Evolutionary conservation across 2,888 invertebrate species (phyloP).

Genomic region (Crossocerus cetratus): DNA sequence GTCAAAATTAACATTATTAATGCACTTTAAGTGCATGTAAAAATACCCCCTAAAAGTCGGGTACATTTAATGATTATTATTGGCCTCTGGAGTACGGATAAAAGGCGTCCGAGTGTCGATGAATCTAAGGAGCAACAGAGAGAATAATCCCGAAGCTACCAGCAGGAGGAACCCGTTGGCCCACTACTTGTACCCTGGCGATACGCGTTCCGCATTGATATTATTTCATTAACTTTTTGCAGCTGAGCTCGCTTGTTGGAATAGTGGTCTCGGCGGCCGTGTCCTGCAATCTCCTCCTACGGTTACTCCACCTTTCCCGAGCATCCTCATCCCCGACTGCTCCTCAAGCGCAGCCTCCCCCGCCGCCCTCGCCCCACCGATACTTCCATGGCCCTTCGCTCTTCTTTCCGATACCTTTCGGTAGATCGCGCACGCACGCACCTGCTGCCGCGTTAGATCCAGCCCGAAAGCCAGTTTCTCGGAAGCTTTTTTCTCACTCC

Average conservation of each 20-base stretch:
- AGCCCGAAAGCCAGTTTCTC: slow-evolving; percentile 49
- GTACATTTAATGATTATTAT: too few relatives aligned
- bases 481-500: slow-evolving; percentile 36
- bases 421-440: slow-evolving; percentile 59
- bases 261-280: slow-evolving; percentile 62
- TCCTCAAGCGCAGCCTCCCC: slow-evolving; percentile 35
- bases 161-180: slow-evolving; percentile 63
- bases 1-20: too few relatives aligned
- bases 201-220: slow-evolving; percentile 76
- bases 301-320: slow-evolving; percentile 51
- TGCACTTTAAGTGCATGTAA: too few relatives aligned
- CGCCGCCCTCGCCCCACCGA: slow-evolving; percentile 37
- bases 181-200: slow-evolving; percentile 73
- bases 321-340: slow-evolving; percentile 32
- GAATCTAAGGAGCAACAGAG: slow-evolving; percentile 3
- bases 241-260: slow-evolving; percentile 61
- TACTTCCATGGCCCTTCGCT: slow-evolving; percentile 44
- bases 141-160: slow-evolving; percentile 1
- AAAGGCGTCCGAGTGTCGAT: slow-evolving; percentile 11
- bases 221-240: slow-evolving; percentile 76
- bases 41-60: too few relatives aligned
- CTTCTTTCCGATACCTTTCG: slow-evolving; percentile 47
- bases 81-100: slow-evolving; percentile 21
- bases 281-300: slow-evolving; percentile 58
- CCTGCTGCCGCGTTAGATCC: slow-evolving; percentile 56